Conservation (phyloP, 2,797 vertebrate species). For the Micropoecilia bifurca region DNA sequence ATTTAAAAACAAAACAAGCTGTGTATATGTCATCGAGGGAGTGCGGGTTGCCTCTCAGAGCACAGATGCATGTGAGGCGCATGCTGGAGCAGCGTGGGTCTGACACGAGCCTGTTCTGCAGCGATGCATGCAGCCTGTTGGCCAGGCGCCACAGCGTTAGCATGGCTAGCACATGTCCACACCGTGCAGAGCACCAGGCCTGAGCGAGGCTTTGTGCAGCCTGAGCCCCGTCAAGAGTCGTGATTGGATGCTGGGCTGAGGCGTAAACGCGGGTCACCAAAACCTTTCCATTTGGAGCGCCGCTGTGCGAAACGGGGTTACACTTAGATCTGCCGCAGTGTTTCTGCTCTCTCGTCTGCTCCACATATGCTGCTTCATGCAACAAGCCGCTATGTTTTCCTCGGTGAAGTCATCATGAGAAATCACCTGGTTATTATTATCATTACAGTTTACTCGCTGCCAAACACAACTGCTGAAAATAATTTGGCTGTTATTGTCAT, state of each 20-base stretch:
- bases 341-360: neutral
- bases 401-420: conserved; percentile 30
- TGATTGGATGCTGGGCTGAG: conserved; percentile 38
- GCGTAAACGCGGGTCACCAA: conserved; percentile 41
- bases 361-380: conserved; percentile 1
- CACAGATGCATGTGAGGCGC: conserved; percentile 12
- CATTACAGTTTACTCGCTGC: conserved; percentile 42
- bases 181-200: conserved; percentile 55
- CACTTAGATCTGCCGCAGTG: neutral
- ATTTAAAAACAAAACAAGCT: neutral
- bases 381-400: conserved; percentile 30
- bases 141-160: conserved; percentile 40
- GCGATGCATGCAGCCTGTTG: conserved; percentile 70
- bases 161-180: conserved; percentile 60
- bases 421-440: conserved; percentile 33
- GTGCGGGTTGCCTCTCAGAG: neutral
- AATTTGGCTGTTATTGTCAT: conserved; percentile 36
- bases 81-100: conserved; percentile 42
- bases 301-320: conserved; percentile 8
- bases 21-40: neutral
- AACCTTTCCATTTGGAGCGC: conserved; percentile 13
- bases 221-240: conserved; percentile 48
- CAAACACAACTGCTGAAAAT: conserved; percentile 30
- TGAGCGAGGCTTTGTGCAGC: conserved; percentile 52
- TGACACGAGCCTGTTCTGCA: conserved; percentile 65